Conservation (phyloP, 2,797 vertebrate species). For the Passerculus sandwichensis region DNA sequence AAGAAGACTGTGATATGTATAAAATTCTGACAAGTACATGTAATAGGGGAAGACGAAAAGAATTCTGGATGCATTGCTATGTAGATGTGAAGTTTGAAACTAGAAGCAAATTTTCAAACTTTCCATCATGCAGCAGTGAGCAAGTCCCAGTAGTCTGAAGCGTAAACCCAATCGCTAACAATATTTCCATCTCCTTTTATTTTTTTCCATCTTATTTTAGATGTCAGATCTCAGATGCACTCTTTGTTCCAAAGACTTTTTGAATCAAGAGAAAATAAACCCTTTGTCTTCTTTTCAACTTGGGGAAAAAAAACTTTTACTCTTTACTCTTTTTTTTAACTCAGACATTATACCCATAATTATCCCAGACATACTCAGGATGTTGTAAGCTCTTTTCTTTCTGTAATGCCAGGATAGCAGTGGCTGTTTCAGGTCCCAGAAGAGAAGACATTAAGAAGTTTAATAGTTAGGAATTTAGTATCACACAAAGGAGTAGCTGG, state of each 20-base stretch:
- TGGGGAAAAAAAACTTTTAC: neutral
- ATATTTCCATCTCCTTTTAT: neutral
- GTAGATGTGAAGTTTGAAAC: neutral
- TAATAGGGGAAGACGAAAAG: neutral
- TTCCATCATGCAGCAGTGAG: neutral
- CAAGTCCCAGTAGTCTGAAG: neutral
- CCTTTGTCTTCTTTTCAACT: neutral
- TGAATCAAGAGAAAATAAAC: neutral
- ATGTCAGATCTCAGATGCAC: neutral
- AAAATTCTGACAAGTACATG: neutral
- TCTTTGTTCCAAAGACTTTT: neutral
- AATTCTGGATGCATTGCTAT: neutral
- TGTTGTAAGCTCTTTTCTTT: neutral
- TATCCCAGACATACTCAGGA: neutral
- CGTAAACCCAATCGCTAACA: neutral
- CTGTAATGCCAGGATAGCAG: neutral
- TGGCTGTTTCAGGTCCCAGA: neutral
- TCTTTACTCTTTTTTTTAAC: neutral
- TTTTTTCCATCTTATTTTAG: neutral
- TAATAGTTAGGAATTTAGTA: neutral
- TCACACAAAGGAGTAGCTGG: neutral
- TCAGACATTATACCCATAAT: neutral
- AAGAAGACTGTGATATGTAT: neutral
- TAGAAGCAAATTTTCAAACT: neutral
- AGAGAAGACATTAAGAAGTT: neutral